Evolutionary conservation across 2,888 invertebrate genomes (phyloP).

Genomic region (Cinara cedri): DNA sequence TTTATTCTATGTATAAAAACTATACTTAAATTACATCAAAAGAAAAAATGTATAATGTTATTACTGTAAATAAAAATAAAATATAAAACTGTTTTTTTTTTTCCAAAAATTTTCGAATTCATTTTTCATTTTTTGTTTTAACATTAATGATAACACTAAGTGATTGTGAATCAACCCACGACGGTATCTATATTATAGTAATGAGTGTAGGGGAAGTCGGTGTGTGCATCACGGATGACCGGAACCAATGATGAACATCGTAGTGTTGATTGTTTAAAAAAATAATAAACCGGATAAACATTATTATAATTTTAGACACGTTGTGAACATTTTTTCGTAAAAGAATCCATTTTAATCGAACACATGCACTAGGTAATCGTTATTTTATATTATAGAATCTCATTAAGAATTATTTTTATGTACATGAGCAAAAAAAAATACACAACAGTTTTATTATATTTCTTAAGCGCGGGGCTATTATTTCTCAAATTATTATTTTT

Average conservation of each 20-base stretch:
- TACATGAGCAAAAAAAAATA: background rate
- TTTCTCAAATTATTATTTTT: background rate
- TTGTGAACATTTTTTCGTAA: background rate
- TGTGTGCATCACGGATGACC: background rate
- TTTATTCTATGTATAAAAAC: background rate
- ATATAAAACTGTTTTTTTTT: background rate
- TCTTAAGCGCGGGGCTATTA: background rate
- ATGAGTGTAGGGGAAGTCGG: background rate
- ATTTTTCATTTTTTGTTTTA: background rate
- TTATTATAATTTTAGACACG: background rate
- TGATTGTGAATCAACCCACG: background rate
- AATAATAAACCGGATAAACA: background rate
- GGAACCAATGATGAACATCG: background rate
- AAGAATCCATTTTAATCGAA: background rate
- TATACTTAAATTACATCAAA: background rate
- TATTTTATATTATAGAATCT: background rate
- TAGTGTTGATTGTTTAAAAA: conserved; percentile 14
- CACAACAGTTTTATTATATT: conserved; percentile 12
- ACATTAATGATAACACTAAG: background rate
- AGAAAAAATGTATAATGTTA: background rate
- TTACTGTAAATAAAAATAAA: background rate
- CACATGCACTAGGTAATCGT: background rate
- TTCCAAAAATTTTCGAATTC: background rate
- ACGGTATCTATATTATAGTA: background rate
- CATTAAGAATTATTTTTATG: conserved; percentile 4